Conservation (phyloP, 2,888 invertebrate genomes). For the Sinhomidia bicolor region DNA sequence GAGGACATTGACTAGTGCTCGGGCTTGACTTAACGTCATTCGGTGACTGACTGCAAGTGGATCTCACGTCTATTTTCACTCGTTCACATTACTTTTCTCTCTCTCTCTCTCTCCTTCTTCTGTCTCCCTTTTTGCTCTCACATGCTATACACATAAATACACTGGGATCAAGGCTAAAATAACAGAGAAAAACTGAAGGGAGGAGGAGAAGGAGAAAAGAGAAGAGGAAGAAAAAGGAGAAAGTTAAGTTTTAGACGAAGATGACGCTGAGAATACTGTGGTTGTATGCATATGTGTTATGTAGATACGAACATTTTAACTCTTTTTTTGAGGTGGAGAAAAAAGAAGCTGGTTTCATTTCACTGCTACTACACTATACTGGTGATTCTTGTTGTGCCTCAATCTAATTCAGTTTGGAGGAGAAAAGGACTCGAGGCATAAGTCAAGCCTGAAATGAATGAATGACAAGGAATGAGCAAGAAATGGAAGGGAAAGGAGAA, state of each 20-base stretch:
- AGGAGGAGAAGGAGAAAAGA: slow-evolving; percentile 11
- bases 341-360: slow-evolving; percentile 57
- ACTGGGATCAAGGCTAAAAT: slow-evolving; percentile 16
- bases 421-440: slow-evolving; percentile 50
- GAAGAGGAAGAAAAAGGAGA: too few species aligned
- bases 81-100: slow-evolving; percentile 50
- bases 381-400: slow-evolving; percentile 47
- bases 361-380: slow-evolving; percentile 38
- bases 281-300: slow-evolving; percentile 35
- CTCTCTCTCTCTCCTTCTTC: slow-evolving; percentile 18
- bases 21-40: slow-evolving; percentile 61
- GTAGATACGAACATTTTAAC: slow-evolving; percentile 41
- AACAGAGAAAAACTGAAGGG: background rate
- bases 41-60: slow-evolving; percentile 51
- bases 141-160: background rate
- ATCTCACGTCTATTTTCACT: slow-evolving; percentile 65
- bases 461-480: slow-evolving; percentile 63
- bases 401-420: slow-evolving; percentile 46
- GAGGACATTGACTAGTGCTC: slow-evolving; percentile 61
- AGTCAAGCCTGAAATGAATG: slow-evolving; percentile 64
- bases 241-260: background rate
- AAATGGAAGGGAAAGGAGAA: slow-evolving; percentile 25
- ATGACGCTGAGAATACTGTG: background rate
- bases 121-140: slow-evolving; percentile 12
- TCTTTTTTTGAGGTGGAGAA: slow-evolving; percentile 23